Conservation (phyloP, 2,113 vertebrate genomes). For the Salvelinus sp. region DNA sequence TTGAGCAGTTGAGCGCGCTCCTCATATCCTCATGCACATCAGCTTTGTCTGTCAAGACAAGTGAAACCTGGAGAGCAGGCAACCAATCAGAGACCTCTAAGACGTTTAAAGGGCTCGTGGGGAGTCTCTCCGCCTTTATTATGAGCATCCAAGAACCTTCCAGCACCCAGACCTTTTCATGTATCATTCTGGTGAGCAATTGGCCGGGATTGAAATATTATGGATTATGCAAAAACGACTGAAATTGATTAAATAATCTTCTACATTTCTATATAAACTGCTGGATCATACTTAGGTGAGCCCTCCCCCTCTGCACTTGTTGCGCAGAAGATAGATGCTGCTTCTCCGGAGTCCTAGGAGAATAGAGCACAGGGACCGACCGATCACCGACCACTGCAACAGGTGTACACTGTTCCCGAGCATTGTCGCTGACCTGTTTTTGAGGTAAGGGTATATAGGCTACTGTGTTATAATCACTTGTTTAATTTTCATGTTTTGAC, state of each 20-base stretch:
- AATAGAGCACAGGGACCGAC: conserved; percentile 39
- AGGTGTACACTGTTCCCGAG: conserved; percentile 51
- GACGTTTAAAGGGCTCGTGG: conserved; percentile 59
- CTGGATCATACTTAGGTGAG: not conserved
- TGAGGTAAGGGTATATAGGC: not conserved
- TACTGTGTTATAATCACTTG: not conserved
- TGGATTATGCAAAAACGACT: not conserved
- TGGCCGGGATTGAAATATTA: not conserved
- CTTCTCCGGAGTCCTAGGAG: conserved; percentile 48
- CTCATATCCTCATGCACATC: not conserved
- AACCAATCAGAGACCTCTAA: conserved; percentile 58
- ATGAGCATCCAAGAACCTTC: conserved; percentile 21
- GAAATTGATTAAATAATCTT: conserved; percentile 24
- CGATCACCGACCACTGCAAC: conserved; percentile 47
- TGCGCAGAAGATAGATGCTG: conserved; percentile 53
- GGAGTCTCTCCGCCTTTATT: conserved; percentile 52
- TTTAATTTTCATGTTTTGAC: not conserved
- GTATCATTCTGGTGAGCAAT: not conserved
- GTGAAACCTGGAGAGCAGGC: conserved; percentile 19
- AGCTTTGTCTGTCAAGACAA: conserved; percentile 39
- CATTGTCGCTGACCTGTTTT: conserved; percentile 30
- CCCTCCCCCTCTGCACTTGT: conserved; percentile 64
- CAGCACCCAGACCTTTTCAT: conserved; percentile 9
- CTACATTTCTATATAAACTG: conserved; percentile 25
- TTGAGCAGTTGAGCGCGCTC: not conserved